phyloP scores from a whole-genome alignment of 2,888 invertebrate species.

The Strigamia maritima region DNA sequence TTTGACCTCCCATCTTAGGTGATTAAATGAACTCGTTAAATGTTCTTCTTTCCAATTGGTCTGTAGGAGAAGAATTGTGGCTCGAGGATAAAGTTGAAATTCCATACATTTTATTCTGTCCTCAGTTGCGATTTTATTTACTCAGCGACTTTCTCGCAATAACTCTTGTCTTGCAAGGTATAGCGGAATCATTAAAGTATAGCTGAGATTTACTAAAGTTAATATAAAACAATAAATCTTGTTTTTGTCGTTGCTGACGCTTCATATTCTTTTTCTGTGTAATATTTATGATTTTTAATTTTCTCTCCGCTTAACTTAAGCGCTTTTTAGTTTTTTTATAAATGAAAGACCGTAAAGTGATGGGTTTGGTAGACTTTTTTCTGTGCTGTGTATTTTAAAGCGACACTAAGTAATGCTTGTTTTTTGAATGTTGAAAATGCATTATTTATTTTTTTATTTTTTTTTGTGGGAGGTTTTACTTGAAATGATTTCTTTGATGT shows the following conservation, averaged over 20 bases:
- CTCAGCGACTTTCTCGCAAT: background rate
- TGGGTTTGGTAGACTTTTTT: background rate
- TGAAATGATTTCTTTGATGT: background rate
- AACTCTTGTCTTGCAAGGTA: background rate
- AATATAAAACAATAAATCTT: slow-evolving; percentile 15
- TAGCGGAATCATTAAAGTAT: background rate
- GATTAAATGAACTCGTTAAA: slow-evolving; percentile 23
- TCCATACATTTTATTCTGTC: background rate
- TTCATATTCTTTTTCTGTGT: background rate
- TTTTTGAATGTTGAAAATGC: background rate
- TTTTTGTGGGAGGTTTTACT: background rate
- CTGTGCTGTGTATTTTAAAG: background rate
- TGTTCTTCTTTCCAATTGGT: slow-evolving; percentile 1
- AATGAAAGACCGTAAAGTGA: background rate
- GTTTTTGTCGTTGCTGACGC: background rate
- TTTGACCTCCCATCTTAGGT: slow-evolving; percentile 16
- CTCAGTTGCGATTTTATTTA: background rate
- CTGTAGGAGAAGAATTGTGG: background rate
- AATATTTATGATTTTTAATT: background rate
- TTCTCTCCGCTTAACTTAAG: background rate
- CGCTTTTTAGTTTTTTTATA: too few relatives aligned
- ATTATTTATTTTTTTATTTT: background rate
- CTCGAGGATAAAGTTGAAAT: background rate
- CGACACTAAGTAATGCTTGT: background rate
- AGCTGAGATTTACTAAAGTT: background rate